Evolutionary conservation across 1,140 invertebrate genomes (phyloP).

Genomic region (Pollicipes pollicipes): DNA sequence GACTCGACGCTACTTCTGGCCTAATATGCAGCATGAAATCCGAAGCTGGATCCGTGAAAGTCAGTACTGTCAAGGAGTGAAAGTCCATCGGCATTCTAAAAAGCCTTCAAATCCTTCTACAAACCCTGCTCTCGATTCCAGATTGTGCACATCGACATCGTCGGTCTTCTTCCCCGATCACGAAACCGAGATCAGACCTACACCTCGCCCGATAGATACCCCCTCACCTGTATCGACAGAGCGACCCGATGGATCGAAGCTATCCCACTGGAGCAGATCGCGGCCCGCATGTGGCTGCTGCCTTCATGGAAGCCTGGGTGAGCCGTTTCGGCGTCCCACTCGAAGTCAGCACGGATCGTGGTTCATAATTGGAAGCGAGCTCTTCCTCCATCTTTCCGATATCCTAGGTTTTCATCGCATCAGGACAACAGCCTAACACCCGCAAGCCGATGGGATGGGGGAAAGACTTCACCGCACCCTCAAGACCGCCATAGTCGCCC

Average conservation of each 20-base stretch:
- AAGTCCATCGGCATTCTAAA: constrained; percentile 5
- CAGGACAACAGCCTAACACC: neutral
- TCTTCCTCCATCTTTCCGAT: constrained; percentile 8
- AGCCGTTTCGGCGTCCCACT: constrained; percentile 8
- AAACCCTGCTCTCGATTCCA: constrained; percentile 9
- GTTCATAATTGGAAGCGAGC: constrained; percentile 4
- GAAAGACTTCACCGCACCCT: neutral
- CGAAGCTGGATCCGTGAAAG: neutral
- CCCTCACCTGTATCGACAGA: constrained; percentile 11
- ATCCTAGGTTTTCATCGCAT: constrained; percentile 9
- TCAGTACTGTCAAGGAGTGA: neutral
- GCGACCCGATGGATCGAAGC: constrained; percentile 11
- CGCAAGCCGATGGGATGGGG: neutral
- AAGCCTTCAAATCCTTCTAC: neutral
- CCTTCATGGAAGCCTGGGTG: constrained; percentile 11
- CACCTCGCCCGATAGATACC: constrained; percentile 3
- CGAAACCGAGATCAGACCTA: neutral
- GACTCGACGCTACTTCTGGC: constrained; percentile 10
- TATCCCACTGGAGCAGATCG: constrained; percentile 4
- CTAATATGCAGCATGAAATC: constrained; percentile 5
- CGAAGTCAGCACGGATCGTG: constrained; percentile 8
- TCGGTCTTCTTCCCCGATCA: constrained; percentile 10
- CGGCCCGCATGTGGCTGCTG: constrained; percentile 7
- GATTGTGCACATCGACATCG: constrained; percentile 13
- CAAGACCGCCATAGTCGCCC: neutral